Conservation (phyloP, 2,797 vertebrate species). For the Helostoma temminkii region DNA sequence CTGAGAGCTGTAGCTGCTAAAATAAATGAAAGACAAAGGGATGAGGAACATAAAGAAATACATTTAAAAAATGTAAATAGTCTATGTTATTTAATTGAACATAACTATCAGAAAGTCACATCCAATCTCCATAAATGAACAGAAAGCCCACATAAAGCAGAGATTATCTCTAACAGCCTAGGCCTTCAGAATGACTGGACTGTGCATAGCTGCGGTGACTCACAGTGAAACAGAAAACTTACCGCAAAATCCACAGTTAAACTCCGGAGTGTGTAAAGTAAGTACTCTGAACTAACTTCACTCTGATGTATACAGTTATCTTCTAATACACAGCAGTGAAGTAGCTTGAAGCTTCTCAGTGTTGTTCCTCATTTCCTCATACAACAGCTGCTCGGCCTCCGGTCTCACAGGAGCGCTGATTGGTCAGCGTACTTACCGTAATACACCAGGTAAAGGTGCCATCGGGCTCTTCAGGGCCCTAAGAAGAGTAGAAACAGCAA, state of each 20-base stretch:
- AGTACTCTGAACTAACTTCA: not conserved
- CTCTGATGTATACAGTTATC: rapidly evolving
- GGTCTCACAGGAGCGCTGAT: not conserved
- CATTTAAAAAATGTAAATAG: no score
- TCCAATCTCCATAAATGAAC: not conserved
- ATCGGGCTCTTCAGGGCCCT: no score
- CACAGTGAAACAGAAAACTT: constrained; percentile 22
- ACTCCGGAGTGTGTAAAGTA: not conserved
- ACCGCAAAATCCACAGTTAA: constrained; percentile 27
- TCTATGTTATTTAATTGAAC: no score
- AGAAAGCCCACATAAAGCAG: not conserved
- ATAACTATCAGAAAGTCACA: not conserved
- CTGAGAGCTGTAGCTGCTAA: no score
- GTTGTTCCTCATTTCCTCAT: not conserved
- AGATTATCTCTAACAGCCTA: not conserved
- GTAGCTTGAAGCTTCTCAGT: not conserved
- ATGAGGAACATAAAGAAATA: no score
- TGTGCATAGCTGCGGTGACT: constrained; percentile 23
- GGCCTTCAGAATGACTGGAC: constrained; percentile 11
- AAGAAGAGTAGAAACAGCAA: no score
- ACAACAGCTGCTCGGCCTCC: not conserved
- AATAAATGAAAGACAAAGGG: not conserved
- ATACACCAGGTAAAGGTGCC: no score
- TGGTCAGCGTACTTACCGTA: no score
- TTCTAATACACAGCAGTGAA: not conserved